Base-by-base conservation (phyloP, 37 sponge, comb jelly and placozoan genomes). In the Spongilla lacustris region DNA sequence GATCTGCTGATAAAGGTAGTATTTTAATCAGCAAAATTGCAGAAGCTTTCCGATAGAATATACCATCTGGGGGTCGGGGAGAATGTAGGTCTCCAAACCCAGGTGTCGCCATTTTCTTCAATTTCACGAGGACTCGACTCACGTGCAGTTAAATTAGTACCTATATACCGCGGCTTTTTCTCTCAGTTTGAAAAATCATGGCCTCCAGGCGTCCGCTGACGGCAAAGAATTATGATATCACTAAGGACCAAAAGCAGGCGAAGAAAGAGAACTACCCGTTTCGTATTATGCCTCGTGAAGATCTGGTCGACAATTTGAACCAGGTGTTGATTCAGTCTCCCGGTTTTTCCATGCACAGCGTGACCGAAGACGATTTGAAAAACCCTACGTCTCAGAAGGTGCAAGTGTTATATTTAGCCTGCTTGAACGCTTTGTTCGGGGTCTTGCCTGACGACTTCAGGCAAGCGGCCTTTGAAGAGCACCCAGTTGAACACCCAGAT, bases 1-100 rank as follows among this genome's bases (percentile, higher is more conserved):
- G 66, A 83, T 94, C 95, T 96, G 48, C 29, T 75, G 35, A 41
- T 12, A 22, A n/a, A n/a, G 13, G 74, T 17, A 19, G 19, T 14
- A 58, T 58, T 1, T 17, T 58, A 58, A 6, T 17, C 58, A 1
- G 21, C 8, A 46, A 58, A 58, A 58, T 19, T 14, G 11, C 58
- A 58, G 12, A 58, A 58, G 58, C 14, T 17, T 58, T 58, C 19
- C 58, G 11, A 58, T 58, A 17, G 19, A 14, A 58, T 14, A 58
- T 58, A 58, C 58, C 58, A 58, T 58, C 58, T 58, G 58, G 58
- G 19, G 58, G 58, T 14, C 58, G 58, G 21, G 58, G 58, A 58
- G 58, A 58, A 58, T 58, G 58, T 58, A 58, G 11, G 14, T 58
- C 58, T 58, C 58, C 58, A 58, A 13, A 58, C 19, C 58, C 58